Evolutionary conservation across 2,113 vertebrate genomes (phyloP).

Genomic region (Clarias macrocephalus): DNA sequence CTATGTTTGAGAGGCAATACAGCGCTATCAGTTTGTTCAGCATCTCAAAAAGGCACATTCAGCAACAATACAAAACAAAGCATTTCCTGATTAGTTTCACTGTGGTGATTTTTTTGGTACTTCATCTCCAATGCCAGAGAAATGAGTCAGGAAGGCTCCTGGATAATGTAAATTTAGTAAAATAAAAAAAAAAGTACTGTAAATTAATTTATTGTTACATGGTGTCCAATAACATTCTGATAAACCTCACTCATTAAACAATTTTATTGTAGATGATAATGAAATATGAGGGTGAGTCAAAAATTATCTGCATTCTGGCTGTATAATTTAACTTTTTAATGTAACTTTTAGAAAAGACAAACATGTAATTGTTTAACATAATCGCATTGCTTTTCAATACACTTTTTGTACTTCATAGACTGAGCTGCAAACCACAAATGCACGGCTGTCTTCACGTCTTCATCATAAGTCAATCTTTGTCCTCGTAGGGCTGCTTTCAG

Average conservation of each 20-base stretch:
- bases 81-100: background rate
- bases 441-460: no score
- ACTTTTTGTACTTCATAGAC: no score
- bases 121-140: background rate
- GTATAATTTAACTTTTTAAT: no score
- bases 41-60: background rate
- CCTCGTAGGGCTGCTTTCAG: no score
- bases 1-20: conserved; percentile 71
- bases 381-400: no score
- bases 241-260: background rate
- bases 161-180: background rate
- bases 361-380: no score
- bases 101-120: background rate
- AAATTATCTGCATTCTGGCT: no score
- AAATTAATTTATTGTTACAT: background rate
- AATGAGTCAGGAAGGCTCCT: background rate
- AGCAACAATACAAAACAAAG: background rate
- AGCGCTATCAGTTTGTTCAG: conserved; percentile 56
- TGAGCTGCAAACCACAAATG: no score
- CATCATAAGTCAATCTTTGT: no score
- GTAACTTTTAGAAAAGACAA: no score
- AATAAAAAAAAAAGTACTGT: background rate
- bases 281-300: background rate
- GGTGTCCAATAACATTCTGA: background rate
- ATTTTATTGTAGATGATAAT: background rate